Evolutionary conservation across 1,140 invertebrate genomes (phyloP), one percentile per base, ranked within the genome.

Genomic region (Drosophila leontia): DNA sequence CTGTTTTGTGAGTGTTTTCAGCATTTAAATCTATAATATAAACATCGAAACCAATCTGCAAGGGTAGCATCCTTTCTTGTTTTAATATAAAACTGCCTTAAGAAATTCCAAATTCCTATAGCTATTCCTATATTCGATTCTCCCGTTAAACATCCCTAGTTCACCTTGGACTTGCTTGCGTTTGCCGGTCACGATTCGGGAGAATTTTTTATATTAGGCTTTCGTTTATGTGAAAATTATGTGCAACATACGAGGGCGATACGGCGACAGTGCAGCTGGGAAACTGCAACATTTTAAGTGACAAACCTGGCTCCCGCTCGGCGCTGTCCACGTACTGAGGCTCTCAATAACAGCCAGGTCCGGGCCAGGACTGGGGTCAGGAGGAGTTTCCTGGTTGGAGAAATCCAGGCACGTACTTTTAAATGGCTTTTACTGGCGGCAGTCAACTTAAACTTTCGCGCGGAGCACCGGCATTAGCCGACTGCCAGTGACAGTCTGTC

Each of bases 361-460:
- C 15, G 26, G 63, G 29, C 19, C 29, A 41, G 11, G 3, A 7
- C 39, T 44, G 19, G 19, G 23, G 53, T n/a, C 35, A 41, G 35
- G n/a, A 19, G 51, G 17, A 50, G 17, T 55, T 56, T 23, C 35
- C 53, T 39, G 47, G 26, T 7, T n/a, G 45, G 64, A 80, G 70
- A 88, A 88, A 88, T 84, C 84, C 85, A 90, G 68, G 84, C 85
- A 88, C 84, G 84, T 88, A 88, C 75, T 88, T 90, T 88, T 90
- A 88, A 88, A 88, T 88, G 84, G 85, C 85, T 88, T 88, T 88
- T 88, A 88, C 85, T 88, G 84, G 85, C 80, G 85, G 85, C 84
- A 88, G 85, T 88, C 80, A 88, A 84, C 85, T 88, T 90, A 88
- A 90, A 88, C 77, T 88, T 88, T 69, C 78, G 82, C 74, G 80